Evolutionary conservation across 2,113 vertebrate genomes (phyloP).

Genomic region (Hippopotamus amphibius): DNA sequence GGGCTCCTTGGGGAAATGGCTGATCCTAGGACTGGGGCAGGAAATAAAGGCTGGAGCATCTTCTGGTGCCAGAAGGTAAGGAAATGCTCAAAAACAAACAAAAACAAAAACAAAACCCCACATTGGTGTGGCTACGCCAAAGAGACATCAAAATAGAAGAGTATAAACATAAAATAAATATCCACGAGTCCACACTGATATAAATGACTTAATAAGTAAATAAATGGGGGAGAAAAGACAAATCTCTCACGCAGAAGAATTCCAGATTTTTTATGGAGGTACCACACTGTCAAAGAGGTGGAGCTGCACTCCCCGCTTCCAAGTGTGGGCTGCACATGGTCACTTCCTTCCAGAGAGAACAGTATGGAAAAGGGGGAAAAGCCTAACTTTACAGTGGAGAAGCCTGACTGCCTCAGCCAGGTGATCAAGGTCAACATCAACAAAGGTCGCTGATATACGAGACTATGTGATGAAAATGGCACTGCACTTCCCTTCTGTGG

Average conservation of each 20-base stretch:
- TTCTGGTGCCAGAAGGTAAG: background rate
- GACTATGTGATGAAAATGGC: background rate
- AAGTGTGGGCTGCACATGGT: background rate
- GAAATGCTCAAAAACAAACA: background rate
- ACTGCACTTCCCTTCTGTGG: background rate
- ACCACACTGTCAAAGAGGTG: background rate
- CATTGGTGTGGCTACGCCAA: background rate
- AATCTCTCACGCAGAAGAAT: background rate
- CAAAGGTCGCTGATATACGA: background rate
- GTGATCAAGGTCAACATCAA: background rate
- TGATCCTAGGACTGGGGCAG: background rate
- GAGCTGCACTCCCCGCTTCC: background rate
- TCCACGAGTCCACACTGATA: background rate
- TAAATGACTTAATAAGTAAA: constrained; percentile 5
- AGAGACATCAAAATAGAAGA: background rate
- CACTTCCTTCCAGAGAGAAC: constrained; percentile 12
- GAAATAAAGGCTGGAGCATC: background rate
- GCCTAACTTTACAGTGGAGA: background rate
- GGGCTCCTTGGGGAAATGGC: constrained; percentile 28
- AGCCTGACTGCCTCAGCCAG: background rate
- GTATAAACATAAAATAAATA: constrained; percentile 25
- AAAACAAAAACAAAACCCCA: background rate
- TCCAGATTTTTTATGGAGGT: background rate
- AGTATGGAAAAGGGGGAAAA: background rate
- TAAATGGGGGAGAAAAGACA: background rate